Base-by-base conservation (phyloP, 2,113 vertebrate species). In the Phylloscopus trochiloides region DNA sequence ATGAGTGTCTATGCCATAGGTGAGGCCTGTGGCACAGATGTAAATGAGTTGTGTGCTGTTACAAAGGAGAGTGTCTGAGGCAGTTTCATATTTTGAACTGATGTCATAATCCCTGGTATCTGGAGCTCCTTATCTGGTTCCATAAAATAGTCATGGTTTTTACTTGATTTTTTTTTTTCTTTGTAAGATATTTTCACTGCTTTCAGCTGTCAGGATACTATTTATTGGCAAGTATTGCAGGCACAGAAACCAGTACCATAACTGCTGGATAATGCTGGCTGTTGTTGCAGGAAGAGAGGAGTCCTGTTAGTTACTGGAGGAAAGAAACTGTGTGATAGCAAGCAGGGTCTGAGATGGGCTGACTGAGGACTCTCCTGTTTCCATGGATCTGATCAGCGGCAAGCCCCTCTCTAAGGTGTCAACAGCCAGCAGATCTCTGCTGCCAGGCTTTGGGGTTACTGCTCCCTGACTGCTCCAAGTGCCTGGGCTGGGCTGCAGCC, bases 391-490 rank as follows among this genome's bases (percentile, higher is more conserved):
- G 29, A 50, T 0, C 14, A 79, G 38, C 2, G 4, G 25, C 47
- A 61, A 42, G 14, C 20, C 29, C 29, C 31, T 31, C 48, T 65
- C 22, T 40, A 3, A 8, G 26, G 9, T 47, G 10, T 8, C 31
- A 28, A 26, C n/a, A 77, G 36, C 21, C 36, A 71, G 47, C 0
- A 0, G 2, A 7, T 42, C n/a, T 43, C 48, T 9, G 9, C 45
- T 36, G 10, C 24, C 1, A 3, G 32, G 43, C 17, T 52, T 73
- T 57, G 42, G 50, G 12, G 12, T 31, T 70, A 14, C 40, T 26
- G 34, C 17, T 63, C 38, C 42, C 25, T 0, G 0, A 0, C 14
- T 52, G 24, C 7, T 40, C 32, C 57, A 18, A 18, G 47, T 17
- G 57, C 26, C 70, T 24, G 51, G 25, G 10, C 40, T 84, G 54